A percentile compares a stretch with the other conserved stretches of the same genome.
These are phyloP conservation scores for Cladorhizidae sp. DNA, from an alignment of 37 sponge, comb jelly and placozoan genomes.

Conservation along the genomic window DNA sequence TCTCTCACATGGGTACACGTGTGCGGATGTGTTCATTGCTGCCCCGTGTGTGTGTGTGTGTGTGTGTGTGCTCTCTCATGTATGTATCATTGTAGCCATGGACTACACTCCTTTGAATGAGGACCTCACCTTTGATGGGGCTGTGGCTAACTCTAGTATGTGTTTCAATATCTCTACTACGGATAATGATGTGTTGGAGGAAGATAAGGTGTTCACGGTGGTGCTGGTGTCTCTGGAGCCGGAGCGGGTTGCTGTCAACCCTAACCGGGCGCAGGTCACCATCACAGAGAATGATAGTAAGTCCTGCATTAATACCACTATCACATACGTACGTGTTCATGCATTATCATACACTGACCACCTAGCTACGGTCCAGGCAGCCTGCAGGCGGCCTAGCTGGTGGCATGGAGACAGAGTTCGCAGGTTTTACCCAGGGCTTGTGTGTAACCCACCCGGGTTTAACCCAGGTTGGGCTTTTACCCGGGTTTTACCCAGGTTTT, in stretches of 20 bases:
- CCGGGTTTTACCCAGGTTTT: too few species aligned
- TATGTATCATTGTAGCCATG: background rate
- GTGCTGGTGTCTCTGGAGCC: background rate
- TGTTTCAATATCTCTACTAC: background rate
- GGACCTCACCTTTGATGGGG: background rate
- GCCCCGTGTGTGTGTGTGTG: background rate
- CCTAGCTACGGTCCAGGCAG: too few species aligned
- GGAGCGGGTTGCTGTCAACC: background rate
- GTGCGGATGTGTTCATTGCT: background rate
- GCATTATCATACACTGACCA: too few species aligned
- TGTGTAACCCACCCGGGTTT: too few species aligned
- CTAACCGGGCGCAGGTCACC: background rate
- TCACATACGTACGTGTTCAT: too few species aligned
- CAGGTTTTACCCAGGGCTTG: too few species aligned
- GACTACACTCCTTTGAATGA: background rate
- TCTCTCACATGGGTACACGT: background rate
- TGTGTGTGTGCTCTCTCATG: background rate
- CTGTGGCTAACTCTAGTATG: background rate
- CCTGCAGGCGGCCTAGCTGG: too few species aligned
- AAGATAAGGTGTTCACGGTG: background rate
- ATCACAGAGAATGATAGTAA: conserved; percentile 1
- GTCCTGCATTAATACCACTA: too few species aligned
- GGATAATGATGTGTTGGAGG: background rate
- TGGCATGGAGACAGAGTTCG: too few species aligned
- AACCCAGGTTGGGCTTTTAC: too few species aligned